A percentile compares a stretch with the other conserved stretches of the same genome.
phyloP scores from a whole-genome alignment of 2,888 invertebrate genomes.

The Acanthosepion esculentum region DNA sequence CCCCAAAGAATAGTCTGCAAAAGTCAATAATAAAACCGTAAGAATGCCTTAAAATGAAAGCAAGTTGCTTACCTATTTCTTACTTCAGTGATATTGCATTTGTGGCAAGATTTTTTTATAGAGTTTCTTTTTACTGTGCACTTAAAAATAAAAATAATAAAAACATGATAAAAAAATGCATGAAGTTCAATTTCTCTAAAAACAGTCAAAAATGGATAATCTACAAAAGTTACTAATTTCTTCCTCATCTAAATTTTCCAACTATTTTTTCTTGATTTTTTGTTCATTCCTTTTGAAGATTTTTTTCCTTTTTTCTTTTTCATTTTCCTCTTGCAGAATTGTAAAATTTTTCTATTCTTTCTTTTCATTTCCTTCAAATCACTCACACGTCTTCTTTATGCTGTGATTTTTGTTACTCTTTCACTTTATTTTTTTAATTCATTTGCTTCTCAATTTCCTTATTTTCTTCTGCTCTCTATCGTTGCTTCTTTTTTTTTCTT shows the following conservation, averaged over 20 bases:
- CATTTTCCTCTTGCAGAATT: not conserved
- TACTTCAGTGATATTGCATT: not conserved
- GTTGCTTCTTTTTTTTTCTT: not conserved
- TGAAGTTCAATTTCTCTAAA: not conserved
- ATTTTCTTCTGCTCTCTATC: not conserved
- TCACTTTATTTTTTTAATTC: too few species aligned
- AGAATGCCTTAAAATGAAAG: constrained; percentile 6
- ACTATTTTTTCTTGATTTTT: not conserved
- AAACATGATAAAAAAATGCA: not conserved
- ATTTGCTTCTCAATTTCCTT: not conserved
- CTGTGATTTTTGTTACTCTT: too few species aligned
- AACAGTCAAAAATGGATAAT: not conserved
- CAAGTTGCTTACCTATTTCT: not conserved
- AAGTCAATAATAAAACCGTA: not conserved
- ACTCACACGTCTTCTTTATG: too few species aligned
- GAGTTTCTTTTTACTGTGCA: not conserved
- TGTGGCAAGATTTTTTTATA: not conserved
- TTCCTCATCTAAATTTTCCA: not conserved
- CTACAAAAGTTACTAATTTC: not conserved
- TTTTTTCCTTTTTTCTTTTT: not conserved
- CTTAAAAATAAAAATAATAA: not conserved
- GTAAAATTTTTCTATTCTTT: not conserved
- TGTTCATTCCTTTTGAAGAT: not conserved
- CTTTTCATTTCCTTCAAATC: not conserved
- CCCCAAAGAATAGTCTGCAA: not conserved